These are phyloP conservation scores for Gavia stellata DNA, from an alignment of 2,113 vertebrate species.

Conservation along the genomic window DNA sequence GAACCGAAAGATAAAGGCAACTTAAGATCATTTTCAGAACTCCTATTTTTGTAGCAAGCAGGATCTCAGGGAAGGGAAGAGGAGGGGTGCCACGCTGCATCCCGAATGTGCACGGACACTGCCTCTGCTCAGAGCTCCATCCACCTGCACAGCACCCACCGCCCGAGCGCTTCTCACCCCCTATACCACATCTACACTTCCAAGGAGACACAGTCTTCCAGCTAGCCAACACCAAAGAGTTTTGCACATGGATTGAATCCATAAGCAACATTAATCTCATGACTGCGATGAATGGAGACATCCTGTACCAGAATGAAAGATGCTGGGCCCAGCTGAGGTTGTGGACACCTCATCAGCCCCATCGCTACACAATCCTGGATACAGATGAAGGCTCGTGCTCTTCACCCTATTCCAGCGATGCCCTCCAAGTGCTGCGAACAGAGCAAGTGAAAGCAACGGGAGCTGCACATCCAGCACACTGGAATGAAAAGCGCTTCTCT, in stretches of 20 bases:
- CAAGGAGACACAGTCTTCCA: not conserved
- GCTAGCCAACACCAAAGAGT: not conserved
- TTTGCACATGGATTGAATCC: not conserved
- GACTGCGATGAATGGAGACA: not conserved
- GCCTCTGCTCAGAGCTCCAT: not conserved
- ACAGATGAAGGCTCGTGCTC: not conserved
- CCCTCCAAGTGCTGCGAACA: not conserved
- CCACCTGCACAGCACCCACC: not conserved
- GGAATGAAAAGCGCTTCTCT: not conserved
- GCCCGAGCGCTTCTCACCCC: not conserved
- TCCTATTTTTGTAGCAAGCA: not conserved
- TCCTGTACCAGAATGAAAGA: not conserved
- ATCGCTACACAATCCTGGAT: not conserved
- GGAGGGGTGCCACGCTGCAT: not conserved
- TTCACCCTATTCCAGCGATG: not conserved
- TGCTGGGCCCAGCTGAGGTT: not conserved
- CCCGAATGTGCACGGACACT: rapidly evolving
- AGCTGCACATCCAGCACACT: not conserved
- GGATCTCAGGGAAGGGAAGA: not conserved
- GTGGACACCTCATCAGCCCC: not conserved
- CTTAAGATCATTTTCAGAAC: not conserved
- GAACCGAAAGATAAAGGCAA: not conserved
- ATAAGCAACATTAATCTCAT: not conserved
- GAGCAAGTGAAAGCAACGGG: not conserved
- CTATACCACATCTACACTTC: not conserved